A percentile compares a stretch with the other conserved stretches of the same genome.
Conservation (phyloP, 2,113 vertebrate genomes). For the Tetrao urogallus region DNA sequence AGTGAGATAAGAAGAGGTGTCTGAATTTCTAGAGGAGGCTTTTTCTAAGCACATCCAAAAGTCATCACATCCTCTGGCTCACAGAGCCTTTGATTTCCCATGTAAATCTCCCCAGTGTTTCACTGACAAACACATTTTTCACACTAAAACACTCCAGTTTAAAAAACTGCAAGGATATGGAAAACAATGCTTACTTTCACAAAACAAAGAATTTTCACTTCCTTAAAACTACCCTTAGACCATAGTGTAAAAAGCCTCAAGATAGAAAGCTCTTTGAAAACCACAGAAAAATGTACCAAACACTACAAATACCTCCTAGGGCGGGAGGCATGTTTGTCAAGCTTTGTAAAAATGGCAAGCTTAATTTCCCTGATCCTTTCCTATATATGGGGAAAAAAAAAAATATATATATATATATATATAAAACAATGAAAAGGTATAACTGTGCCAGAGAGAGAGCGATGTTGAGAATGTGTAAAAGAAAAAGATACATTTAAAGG, state of each 20-base stretch:
- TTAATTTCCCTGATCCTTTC: background rate
- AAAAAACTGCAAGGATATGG: background rate
- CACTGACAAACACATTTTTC: rapidly evolving
- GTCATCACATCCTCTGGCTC: background rate
- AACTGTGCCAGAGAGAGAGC: background rate
- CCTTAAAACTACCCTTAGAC: background rate
- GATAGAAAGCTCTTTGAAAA: background rate
- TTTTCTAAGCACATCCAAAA: background rate
- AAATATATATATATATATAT: no score
- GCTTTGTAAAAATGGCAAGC: background rate
- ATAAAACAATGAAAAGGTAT: background rate
- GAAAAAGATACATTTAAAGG: background rate
- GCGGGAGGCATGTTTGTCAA: background rate
- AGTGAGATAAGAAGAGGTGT: background rate
- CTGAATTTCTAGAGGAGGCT: background rate
- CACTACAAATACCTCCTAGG: background rate
- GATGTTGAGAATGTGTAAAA: background rate
- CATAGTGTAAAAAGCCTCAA: background rate
- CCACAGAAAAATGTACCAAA: background rate
- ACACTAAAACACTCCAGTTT: background rate
- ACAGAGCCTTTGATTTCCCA: background rate
- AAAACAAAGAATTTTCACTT: rapidly evolving
- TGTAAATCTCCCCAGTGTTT: background rate
- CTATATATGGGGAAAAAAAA: background rate
- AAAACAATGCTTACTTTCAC: background rate